Conservation (phyloP, 2,113 vertebrate species). For the Ailurus styani region DNA sequence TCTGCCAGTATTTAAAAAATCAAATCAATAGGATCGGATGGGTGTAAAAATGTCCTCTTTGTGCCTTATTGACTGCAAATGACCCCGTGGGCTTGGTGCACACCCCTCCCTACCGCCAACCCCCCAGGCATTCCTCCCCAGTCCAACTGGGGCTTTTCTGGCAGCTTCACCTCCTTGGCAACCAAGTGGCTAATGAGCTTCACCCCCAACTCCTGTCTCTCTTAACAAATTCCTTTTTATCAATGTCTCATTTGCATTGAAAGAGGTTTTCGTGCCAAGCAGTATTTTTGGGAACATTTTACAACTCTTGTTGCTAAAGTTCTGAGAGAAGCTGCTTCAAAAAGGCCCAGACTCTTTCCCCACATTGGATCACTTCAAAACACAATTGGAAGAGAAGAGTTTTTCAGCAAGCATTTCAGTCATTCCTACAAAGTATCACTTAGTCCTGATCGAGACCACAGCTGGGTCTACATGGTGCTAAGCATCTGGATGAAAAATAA, state of each 20-base stretch:
- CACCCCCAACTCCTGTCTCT: constrained; percentile 33
- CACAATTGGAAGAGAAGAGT: background rate
- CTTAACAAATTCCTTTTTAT: constrained; percentile 50
- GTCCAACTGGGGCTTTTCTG: background rate
- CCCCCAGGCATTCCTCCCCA: background rate
- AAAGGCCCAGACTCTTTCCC: background rate
- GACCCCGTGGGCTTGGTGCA: background rate
- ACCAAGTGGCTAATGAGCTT: constrained; percentile 42
- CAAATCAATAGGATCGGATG: background rate
- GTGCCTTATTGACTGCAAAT: background rate
- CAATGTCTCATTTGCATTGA: constrained; percentile 69
- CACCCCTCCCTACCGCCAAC: rapidly evolving
- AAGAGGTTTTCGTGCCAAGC: constrained; percentile 59
- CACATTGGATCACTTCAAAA: constrained; percentile 33
- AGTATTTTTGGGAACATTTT: constrained; percentile 66
- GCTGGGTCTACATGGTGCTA: background rate
- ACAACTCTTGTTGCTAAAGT: constrained; percentile 61
- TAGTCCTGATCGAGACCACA: background rate
- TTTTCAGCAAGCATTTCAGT: constrained; percentile 33
- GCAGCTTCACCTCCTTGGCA: constrained; percentile 25
- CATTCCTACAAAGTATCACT: background rate
- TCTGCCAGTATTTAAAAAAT: background rate
- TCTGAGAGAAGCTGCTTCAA: constrained; percentile 44
- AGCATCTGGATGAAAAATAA: background rate
- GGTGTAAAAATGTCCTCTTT: background rate